Conservation (phyloP, 2,797 vertebrate species). For the Acanthurus lineatus region DNA sequence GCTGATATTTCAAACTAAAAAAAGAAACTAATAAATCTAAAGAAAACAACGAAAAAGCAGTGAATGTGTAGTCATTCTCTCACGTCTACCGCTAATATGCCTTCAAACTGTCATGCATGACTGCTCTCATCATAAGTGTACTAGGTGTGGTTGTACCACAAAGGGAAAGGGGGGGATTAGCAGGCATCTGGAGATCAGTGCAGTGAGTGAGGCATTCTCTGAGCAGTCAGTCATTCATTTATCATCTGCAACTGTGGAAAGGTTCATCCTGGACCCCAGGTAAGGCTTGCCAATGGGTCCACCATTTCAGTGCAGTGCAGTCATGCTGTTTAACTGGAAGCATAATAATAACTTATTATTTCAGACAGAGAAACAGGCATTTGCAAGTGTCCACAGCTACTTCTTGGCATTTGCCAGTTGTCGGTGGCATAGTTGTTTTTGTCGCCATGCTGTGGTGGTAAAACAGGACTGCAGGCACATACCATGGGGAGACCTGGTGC, state of each 20-base stretch:
- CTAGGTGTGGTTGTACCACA: slow-evolving; percentile 66
- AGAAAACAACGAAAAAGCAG: slow-evolving; percentile 37
- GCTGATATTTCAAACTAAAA: slow-evolving; percentile 44
- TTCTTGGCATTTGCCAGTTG: slow-evolving; percentile 57
- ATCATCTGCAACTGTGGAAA: slow-evolving; percentile 70
- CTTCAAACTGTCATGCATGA: slow-evolving; percentile 76
- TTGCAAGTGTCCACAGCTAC: slow-evolving; percentile 76
- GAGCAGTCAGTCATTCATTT: slow-evolving; percentile 79
- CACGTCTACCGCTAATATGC: slow-evolving; percentile 50
- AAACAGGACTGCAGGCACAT: slow-evolving; percentile 81
- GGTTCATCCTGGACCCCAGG: slow-evolving; percentile 69
- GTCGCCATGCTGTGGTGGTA: slow-evolving; percentile 71
- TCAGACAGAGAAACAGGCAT: slow-evolving; percentile 70
- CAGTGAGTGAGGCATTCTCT: slow-evolving; percentile 80
- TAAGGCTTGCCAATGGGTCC: slow-evolving; percentile 64
- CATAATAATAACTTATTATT: slow-evolving; percentile 66
- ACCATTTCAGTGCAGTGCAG: slow-evolving; percentile 82
- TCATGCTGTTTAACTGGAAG: slow-evolving; percentile 83
- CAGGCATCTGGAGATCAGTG: slow-evolving; percentile 79
- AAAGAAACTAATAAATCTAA: slow-evolving; percentile 31
- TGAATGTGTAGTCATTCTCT: slow-evolving; percentile 29
- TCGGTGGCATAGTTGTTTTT: slow-evolving; percentile 55
- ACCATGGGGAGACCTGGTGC: slow-evolving; percentile 89
- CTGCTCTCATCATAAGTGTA: slow-evolving; percentile 58
- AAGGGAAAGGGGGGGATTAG: slow-evolving; percentile 64